Conservation (phyloP, 1,140 invertebrate genomes). For the Batillaria attramentaria region DNA sequence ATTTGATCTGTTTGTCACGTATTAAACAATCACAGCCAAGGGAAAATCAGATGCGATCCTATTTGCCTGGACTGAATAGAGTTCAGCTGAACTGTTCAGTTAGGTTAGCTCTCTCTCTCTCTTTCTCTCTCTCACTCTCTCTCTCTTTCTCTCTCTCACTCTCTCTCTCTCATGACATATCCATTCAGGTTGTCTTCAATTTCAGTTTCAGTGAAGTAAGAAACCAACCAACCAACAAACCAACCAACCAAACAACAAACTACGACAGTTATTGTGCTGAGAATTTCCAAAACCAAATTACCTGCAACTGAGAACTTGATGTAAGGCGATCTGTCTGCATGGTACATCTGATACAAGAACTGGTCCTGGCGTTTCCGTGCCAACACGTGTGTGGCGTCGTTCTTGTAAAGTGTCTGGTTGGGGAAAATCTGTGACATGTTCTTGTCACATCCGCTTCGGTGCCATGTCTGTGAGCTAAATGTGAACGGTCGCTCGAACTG, state of each 20-base stretch:
- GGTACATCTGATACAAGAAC: slow-evolving; percentile 50
- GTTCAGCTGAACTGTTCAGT: too few species aligned
- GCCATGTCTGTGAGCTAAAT: slow-evolving; percentile 62
- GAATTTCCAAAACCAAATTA: slow-evolving; percentile 9
- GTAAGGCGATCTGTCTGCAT: slow-evolving; percentile 36
- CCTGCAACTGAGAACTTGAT: slow-evolving; percentile 44
- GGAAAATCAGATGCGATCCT: too few species aligned
- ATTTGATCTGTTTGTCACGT: too few species aligned
- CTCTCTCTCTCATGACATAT: background rate
- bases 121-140: background rate
- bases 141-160: background rate
- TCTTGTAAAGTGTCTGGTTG: slow-evolving; percentile 53
- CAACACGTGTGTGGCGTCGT: slow-evolving; percentile 41
- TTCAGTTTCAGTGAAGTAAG: too few species aligned
- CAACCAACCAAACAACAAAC: background rate
- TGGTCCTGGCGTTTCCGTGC: slow-evolving; percentile 39
- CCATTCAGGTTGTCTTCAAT: too few species aligned
- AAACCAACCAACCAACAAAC: background rate
- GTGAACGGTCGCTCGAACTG: slow-evolving; percentile 63
- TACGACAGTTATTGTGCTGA: background rate
- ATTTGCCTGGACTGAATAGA: too few species aligned
- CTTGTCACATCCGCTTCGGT: slow-evolving; percentile 56
- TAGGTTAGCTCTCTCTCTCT: background rate
- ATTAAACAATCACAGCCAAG: too few species aligned
- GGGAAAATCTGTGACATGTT: slow-evolving; percentile 58